phyloP scores from a whole-genome alignment of 2,888 invertebrate genomes.

The Epicampocera succincta region DNA sequence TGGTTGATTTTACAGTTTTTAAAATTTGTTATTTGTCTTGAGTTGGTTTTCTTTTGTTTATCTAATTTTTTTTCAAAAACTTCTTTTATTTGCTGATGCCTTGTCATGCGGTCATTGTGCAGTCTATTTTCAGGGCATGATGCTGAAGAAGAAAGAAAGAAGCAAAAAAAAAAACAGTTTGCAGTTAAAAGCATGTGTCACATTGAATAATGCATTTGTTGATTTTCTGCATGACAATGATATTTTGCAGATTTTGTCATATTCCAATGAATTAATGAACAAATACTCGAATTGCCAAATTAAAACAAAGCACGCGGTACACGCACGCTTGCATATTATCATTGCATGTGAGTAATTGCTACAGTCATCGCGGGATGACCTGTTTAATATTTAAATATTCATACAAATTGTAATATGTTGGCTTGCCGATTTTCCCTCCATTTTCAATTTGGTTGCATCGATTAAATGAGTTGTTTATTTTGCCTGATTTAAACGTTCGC shows the following conservation, averaged over 20 bases:
- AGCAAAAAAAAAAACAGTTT: conserved; percentile 5
- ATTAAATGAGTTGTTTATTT: too few relatives aligned
- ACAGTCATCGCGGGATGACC: too few relatives aligned
- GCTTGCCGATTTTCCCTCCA: too few relatives aligned
- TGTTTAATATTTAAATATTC: too few relatives aligned
- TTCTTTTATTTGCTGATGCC: conserved; percentile 4
- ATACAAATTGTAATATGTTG: too few relatives aligned
- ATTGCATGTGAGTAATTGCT: too few relatives aligned
- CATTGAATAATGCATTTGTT: conserved; percentile 49
- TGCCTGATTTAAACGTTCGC: too few relatives aligned
- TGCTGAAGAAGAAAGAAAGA: neutral
- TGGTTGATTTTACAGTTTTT: conserved; percentile 41
- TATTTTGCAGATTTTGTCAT: conserved; percentile 23
- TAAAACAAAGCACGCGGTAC: neutral
- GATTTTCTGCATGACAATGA: conserved; percentile 17
- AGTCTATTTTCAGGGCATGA: conserved; percentile 9
- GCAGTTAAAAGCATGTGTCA: conserved; percentile 43
- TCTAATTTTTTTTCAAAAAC: neutral
- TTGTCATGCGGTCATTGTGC: conserved; percentile 42
- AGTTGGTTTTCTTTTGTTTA: conserved; percentile 21
- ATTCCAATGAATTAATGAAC: neutral
- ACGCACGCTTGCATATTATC: too few relatives aligned
- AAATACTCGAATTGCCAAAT: too few relatives aligned
- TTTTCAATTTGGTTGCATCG: too few relatives aligned
- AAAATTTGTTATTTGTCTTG: conserved; percentile 20